phyloP scores from a whole-genome alignment of 2,113 vertebrate genomes.

The Axis porcinus region DNA sequence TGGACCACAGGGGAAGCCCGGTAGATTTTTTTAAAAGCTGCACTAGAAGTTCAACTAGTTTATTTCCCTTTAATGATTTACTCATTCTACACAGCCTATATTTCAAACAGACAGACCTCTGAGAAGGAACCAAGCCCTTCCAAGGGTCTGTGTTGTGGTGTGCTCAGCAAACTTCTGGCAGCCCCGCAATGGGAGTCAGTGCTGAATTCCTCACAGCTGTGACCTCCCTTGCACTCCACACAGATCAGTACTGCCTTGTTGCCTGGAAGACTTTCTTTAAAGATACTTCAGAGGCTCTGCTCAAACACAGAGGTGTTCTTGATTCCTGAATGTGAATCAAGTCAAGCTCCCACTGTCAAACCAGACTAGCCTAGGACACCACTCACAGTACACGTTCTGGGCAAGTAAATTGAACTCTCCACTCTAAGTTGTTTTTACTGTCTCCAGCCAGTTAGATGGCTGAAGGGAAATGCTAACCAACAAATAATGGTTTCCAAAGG shows the following conservation, averaged over 20 bases:
- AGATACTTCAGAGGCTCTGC: neutral
- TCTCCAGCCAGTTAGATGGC: slow-evolving; percentile 17
- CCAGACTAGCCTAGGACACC: neutral
- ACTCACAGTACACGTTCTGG: neutral
- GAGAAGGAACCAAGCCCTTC: neutral
- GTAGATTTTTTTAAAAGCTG: neutral
- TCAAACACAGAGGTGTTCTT: neutral
- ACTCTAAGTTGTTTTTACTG: slow-evolving; percentile 35
- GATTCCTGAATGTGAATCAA: neutral
- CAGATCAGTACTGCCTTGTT: neutral
- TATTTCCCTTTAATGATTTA: neutral
- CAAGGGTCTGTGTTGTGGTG: neutral
- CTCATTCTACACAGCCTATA: neutral
- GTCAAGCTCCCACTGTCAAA: neutral
- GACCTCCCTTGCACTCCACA: neutral
- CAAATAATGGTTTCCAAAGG: slow-evolving; percentile 35
- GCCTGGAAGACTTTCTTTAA: neutral
- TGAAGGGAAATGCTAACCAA: neutral
- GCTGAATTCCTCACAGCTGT: neutral
- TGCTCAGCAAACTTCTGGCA: neutral
- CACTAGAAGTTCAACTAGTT: neutral
- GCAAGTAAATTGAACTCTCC: slow-evolving; percentile 19
- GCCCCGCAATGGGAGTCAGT: neutral
- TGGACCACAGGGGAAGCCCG: too few relatives aligned
- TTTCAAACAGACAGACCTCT: neutral